Evolutionary conservation across 1,140 invertebrate species (phyloP).

Genomic region (Drosophila baimaii): DNA sequence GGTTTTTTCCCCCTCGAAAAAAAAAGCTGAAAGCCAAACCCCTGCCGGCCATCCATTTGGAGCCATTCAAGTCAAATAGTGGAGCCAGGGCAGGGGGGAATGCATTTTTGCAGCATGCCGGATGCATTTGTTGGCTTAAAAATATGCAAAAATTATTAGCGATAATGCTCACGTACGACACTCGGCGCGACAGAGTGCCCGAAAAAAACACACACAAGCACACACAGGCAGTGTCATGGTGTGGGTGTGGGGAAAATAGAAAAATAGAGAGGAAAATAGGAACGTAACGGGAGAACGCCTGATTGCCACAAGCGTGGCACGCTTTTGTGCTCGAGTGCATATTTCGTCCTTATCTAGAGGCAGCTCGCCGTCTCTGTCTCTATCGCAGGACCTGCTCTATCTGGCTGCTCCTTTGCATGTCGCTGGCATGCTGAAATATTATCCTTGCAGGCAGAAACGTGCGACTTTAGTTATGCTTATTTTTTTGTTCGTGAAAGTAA

Average conservation of each 20-base stretch:
- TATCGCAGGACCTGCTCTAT: constrained; percentile 32
- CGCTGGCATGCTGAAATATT: constrained; percentile 81
- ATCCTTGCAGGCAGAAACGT: constrained; percentile 83
- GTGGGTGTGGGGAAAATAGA: neutral
- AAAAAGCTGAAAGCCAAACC: neutral
- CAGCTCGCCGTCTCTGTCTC: constrained; percentile 10
- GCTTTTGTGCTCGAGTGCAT: constrained; percentile 83
- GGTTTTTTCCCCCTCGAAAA: too few species aligned
- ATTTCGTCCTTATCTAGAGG: constrained; percentile 79
- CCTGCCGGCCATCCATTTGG: neutral
- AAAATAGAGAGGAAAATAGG: constrained; percentile 2
- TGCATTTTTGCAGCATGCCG: constrained; percentile 58
- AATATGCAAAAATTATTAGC: constrained; percentile 84
- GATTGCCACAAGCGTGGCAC: constrained; percentile 69
- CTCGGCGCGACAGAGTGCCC: constrained; percentile 57
- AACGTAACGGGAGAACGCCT: constrained; percentile 11
- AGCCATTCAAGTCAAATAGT: constrained; percentile 40
- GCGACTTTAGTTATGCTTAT: constrained; percentile 66
- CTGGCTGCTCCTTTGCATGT: constrained; percentile 66
- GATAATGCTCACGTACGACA: constrained; percentile 83
- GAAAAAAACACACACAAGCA: constrained; percentile 37
- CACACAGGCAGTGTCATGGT: too few species aligned
- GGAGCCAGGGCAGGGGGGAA: constrained; percentile 49
- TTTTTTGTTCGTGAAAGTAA: constrained; percentile 17
- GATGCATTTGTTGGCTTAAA: constrained; percentile 31